These are phyloP conservation scores for Argya squamiceps DNA, from an alignment of 2,797 vertebrate genomes.

Conservation along the genomic window DNA sequence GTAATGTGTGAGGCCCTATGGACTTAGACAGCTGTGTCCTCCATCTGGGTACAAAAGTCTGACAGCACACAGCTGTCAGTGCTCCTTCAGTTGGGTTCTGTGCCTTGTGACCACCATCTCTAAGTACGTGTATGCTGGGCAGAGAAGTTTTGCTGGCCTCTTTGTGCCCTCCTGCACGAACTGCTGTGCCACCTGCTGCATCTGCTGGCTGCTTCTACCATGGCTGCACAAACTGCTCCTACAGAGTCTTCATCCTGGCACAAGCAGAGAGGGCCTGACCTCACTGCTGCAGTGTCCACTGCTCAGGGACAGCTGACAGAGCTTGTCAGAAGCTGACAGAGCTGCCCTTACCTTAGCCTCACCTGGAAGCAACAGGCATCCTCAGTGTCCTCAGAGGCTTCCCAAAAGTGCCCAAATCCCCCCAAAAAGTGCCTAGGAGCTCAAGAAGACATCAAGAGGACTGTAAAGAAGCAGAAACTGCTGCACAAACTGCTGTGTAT, in stretches of 20 bases:
- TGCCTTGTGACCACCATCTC: not conserved
- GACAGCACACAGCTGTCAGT: not conserved
- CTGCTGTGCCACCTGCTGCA: not conserved
- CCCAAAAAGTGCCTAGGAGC: not conserved
- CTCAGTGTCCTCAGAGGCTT: not conserved
- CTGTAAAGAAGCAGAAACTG: not conserved
- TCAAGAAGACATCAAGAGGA: not conserved
- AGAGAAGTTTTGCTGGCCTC: not conserved
- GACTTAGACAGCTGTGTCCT: not conserved
- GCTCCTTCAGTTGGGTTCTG: not conserved
- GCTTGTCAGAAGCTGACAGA: accelerated
- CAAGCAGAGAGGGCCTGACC: not conserved
- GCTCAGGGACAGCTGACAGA: not conserved
- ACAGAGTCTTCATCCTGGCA: not conserved
- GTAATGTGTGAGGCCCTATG: not conserved
- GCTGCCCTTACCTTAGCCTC: not conserved
- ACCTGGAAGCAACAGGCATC: not conserved
- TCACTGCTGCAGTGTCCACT: not conserved
- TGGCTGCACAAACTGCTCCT: not conserved
- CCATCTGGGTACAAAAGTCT: not conserved
- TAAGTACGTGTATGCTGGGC: accelerated
- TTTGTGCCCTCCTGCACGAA: not conserved
- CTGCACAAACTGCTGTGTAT: not conserved
- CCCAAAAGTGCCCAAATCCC: not conserved
- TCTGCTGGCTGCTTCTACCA: not conserved